phyloP scores from a whole-genome alignment of 2,888 invertebrate species.

The Netelia virgata region DNA sequence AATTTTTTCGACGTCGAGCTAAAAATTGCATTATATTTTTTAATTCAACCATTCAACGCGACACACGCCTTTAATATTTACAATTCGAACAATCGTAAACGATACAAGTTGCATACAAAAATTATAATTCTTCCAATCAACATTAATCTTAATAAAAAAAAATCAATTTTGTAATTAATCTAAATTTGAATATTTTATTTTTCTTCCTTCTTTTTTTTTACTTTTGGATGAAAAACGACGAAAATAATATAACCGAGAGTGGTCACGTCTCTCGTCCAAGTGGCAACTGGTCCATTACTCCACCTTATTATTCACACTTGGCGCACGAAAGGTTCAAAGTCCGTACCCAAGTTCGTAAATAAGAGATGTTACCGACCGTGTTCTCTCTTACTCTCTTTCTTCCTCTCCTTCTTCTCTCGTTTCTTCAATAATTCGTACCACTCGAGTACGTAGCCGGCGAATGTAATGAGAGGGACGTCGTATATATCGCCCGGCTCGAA shows the following conservation, averaged over 20 bases:
- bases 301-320: background rate
- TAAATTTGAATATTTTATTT: too few species aligned
- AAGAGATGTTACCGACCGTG: background rate
- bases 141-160: too few species aligned
- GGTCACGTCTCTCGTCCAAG: background rate
- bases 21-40: too few species aligned
- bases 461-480: slow-evolving; percentile 53
- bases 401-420: slow-evolving; percentile 6
- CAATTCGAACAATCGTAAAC: too few species aligned
- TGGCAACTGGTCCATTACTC: background rate
- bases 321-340: background rate
- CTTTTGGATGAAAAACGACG: background rate
- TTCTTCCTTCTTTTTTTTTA: too few species aligned
- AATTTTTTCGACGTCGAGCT: background rate
- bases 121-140: too few species aligned
- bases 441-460: background rate
- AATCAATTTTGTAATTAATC: too few species aligned
- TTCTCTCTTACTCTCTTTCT: background rate
- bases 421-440: slow-evolving; percentile 22
- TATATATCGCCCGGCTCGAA: slow-evolving; percentile 39
- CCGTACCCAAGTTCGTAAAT: background rate
- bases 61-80: too few species aligned
- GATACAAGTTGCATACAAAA: too few species aligned
- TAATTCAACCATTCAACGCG: too few species aligned
- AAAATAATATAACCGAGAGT: background rate